These are phyloP conservation scores for Glaucomys volans DNA, from an alignment of 2,113 vertebrate genomes.

Conservation along the genomic window DNA sequence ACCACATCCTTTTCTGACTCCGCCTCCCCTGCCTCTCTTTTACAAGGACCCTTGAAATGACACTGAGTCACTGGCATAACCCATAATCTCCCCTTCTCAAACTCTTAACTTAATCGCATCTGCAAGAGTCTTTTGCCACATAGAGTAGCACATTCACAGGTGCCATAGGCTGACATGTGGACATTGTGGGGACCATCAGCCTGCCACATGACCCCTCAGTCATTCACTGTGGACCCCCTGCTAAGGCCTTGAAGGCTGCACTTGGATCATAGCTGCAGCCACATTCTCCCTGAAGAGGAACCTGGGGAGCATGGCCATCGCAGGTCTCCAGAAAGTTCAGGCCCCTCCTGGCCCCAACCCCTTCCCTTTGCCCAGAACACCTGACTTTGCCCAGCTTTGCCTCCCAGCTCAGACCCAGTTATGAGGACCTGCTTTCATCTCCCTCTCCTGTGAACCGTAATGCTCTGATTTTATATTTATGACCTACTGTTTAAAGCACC, in stretches of 20 bases:
- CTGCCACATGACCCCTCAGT: not conserved
- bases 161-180: not conserved
- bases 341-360: not conserved
- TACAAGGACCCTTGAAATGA: not conserved
- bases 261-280: not conserved
- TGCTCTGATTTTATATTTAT: slow-evolving; percentile 80
- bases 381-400: not conserved
- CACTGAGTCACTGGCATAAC: not conserved
- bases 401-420: not conserved
- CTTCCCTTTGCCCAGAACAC: not conserved
- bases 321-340: not conserved
- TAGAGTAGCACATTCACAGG: not conserved
- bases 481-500: slow-evolving; percentile 73
- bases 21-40: not conserved
- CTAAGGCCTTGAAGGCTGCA: not conserved
- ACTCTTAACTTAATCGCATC: not conserved
- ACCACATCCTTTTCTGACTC: not conserved
- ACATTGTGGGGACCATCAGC: not conserved
- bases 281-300: not conserved
- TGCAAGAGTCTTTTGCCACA: not conserved
- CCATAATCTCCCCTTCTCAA: not conserved
- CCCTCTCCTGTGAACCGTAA: slow-evolving; percentile 25
- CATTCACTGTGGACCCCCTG: not conserved
- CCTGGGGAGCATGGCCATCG: not conserved
- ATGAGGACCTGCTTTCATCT: not conserved